A percentile compares a stretch with the other conserved stretches of the same genome.
Conservation (phyloP, 2,797 vertebrate genomes). For the Melanotaenia parkinsoni region DNA sequence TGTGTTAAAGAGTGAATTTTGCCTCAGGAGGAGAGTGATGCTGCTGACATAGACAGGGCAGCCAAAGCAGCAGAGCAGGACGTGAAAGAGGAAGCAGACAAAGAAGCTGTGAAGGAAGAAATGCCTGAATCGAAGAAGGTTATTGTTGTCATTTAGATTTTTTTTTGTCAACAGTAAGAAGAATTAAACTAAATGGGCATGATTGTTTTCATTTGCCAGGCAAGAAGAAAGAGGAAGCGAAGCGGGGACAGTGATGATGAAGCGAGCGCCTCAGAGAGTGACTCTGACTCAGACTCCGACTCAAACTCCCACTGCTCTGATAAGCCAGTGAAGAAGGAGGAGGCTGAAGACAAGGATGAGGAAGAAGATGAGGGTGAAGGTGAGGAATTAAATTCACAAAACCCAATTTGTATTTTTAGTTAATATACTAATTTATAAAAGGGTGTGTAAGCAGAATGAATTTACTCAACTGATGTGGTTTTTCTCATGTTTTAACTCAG, state of each 20-base stretch:
- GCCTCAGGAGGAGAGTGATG: slow-evolving; percentile 77
- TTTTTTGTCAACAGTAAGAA: background rate
- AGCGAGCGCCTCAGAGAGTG: slow-evolving; percentile 87
- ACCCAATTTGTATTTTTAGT: background rate
- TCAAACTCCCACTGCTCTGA: slow-evolving; percentile 85
- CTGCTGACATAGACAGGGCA: slow-evolving; percentile 71
- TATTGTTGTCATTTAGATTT: background rate
- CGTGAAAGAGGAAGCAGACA: slow-evolving; percentile 79
- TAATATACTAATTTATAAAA: background rate
- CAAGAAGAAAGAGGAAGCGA: slow-evolving; percentile 87
- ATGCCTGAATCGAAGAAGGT: slow-evolving; percentile 87
- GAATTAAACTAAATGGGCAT: background rate
- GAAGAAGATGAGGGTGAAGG: slow-evolving; percentile 81
- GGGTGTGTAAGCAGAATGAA: background rate
- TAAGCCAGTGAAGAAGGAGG: slow-evolving; percentile 81
- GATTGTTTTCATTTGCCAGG: slow-evolving; percentile 63
- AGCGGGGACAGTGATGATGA: slow-evolving; percentile 91
- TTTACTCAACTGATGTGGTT: background rate
- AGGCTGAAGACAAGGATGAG: slow-evolving; percentile 73
- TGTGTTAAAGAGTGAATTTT: slow-evolving; percentile 23
- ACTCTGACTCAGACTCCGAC: slow-evolving; percentile 89
- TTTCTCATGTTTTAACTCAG: slow-evolving; percentile 35
- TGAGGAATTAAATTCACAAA: slow-evolving; percentile 28
- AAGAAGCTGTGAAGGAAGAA: slow-evolving; percentile 74
- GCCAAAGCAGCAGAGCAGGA: slow-evolving; percentile 64